Evolutionary conservation across 35 echinoderm and acorn worm species (phyloP).

Genomic region (Ptychodera flava): DNA sequence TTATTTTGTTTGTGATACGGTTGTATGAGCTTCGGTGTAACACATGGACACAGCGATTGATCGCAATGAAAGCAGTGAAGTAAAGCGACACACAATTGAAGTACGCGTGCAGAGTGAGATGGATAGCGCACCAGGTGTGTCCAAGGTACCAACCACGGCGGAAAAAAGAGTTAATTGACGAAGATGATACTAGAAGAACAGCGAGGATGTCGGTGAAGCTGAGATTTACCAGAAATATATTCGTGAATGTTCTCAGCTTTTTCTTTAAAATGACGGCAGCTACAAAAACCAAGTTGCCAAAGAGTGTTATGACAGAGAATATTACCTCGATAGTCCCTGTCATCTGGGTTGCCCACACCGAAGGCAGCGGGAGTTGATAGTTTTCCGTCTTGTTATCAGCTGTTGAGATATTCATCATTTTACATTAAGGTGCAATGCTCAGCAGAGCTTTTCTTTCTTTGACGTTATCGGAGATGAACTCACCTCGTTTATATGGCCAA

Average conservation of each 20-base stretch:
- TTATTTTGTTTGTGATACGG: neutral
- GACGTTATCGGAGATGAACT: too few species aligned
- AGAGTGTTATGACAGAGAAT: neutral
- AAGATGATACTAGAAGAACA: neutral
- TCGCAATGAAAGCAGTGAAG: neutral
- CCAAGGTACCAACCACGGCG: neutral
- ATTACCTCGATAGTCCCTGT: neutral
- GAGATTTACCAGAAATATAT: neutral
- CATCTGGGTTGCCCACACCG: neutral
- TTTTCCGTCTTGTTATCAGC: too few species aligned
- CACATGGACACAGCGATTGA: neutral
- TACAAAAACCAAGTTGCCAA: neutral
- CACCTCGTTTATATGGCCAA: too few species aligned
- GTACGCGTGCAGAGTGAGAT: neutral
- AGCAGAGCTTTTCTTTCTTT: too few species aligned
- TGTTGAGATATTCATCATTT: too few species aligned
- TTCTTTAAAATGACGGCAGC: neutral
- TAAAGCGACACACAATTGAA: neutral
- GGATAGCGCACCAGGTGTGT: neutral
- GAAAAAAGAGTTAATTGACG: neutral
- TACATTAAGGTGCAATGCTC: too few species aligned
- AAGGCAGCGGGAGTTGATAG: too few species aligned
- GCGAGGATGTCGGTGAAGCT: neutral
- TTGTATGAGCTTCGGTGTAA: neutral
- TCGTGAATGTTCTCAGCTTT: neutral